Percentiles rank a stretch among this genome's conserved stretches.
Evolutionary conservation across 1,140 invertebrate genomes (phyloP).

Genomic region (Leptinotarsa lineolata): DNA sequence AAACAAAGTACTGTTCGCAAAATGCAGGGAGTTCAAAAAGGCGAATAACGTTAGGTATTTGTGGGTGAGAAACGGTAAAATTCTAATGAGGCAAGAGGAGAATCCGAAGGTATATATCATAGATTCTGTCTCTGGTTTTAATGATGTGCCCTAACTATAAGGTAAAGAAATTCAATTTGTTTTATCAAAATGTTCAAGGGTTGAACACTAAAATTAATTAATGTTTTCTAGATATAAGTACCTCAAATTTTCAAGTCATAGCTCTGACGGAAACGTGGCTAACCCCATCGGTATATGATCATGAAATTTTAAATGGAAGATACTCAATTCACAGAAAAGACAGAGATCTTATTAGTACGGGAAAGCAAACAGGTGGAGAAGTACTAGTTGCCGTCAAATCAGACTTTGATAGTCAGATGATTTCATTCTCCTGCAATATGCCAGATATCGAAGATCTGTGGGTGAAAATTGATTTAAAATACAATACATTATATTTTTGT

Average conservation of each 20-base stretch:
- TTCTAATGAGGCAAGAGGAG: constrained; percentile 16
- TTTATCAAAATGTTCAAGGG: constrained; percentile 3
- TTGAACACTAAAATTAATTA: constrained; percentile 15
- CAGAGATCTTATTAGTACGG: constrained; percentile 10
- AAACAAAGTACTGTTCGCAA: constrained; percentile 1
- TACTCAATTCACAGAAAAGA: constrained; percentile 19
- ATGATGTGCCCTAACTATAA: constrained; percentile 17
- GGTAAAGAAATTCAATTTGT: constrained; percentile 5
- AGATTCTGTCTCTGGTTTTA: constrained; percentile 13
- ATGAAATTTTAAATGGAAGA: constrained; percentile 16
- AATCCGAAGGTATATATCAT: constrained; percentile 15
- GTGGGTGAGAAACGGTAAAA: constrained; percentile 12
- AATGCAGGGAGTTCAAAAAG: background rate
- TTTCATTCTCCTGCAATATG: constrained; percentile 7
- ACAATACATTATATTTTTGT: constrained; percentile 15
- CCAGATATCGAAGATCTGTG: constrained; percentile 14
- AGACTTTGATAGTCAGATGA: constrained; percentile 1
- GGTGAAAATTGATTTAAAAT: constrained; percentile 10
- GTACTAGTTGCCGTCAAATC: constrained; percentile 18
- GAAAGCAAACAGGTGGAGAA: constrained; percentile 11
- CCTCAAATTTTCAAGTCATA: background rate
- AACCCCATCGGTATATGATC: constrained; percentile 11
- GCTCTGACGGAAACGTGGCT: constrained; percentile 18
- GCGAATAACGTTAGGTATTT: constrained; percentile 9
- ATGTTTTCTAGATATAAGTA: constrained; percentile 1